Evolutionary conservation across 2,888 invertebrate genomes (phyloP), one percentile per base, ranked within the genome.

Genomic region (Iselma pallidipennis): DNA sequence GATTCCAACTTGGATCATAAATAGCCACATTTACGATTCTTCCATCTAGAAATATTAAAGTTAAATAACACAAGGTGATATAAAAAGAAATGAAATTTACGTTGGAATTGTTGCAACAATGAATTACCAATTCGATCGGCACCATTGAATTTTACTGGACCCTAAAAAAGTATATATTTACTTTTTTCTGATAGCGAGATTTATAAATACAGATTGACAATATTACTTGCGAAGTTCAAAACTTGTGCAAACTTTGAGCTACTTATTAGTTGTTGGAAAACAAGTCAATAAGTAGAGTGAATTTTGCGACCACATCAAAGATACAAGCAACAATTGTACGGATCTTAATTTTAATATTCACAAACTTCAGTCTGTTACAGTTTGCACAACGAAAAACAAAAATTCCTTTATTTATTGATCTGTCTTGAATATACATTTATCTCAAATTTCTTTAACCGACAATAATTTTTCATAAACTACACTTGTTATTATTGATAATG

Each of bases 41-140:
- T n/a, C 91, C 90, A 63, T 88, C 91, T 91, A 81, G 64, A 82
- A 80, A 61, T 58, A 59, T n/a, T 26, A 10, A 28, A 3, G 1
- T 16, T 31, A n/a, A 10, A 28, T 45, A 33, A 51, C 5, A 28
- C 25, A 10, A 49, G 2, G 5, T 23, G 3, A 2, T 19, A 5
- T 1, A 51, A 51, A 6, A 21, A n/a, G 2, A 51, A 29, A 21
- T 5, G 4, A 21, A 19, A 65, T 79, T 82, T 83, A 91, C 92
- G 90, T 87, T 95, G 95, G 74, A 94, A 89, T 85, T 95, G 95
- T 80, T 91, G 90, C 75, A 96, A 91, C 7, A 92, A 91, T 0
- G 94, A 91, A 68, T 94, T 91, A 37, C 95, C 94, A 65, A 95
- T 88, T 56, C 96, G 87, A 80, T 96, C 95, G 0, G 95, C 91